Evolutionary conservation across 2,888 invertebrate genomes (phyloP), one percentile per base, ranked within the genome.

Genomic region (Oligia latruncula): DNA sequence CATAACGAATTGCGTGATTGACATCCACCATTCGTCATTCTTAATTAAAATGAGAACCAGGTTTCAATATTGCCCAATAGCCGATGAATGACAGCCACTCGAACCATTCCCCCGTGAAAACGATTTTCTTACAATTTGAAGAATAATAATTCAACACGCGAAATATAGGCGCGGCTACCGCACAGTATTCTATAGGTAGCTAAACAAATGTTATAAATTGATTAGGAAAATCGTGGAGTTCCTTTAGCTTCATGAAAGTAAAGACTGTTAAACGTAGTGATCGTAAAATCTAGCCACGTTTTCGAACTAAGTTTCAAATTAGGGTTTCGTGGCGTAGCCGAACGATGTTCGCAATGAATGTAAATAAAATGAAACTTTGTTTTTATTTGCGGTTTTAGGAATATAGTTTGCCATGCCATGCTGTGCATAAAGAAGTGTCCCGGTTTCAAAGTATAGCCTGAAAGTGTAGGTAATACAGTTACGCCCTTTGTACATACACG

Each of bases 21-120:
- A 92, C 93, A 92, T 88, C 89, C 86, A 83, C 91, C 93, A 93
- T 94, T 93, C 90, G 90, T 94, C 93, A 94, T 92, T 91, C 91
- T 90, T 92, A 93, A 93, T 93, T 93, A 92, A 91, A 92, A 91
- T 88, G 91, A 93, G 90, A 92, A 90, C 89, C 90, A 90, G 91
- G 85, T 91, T 93, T 89, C 89, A 90, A 90, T 92, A 92, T 91
- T 88, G 82, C 88, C 88, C 88, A 90, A 91, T 90, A 85, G 74
- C 72, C 89, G 89, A 82, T 88, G 85, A 91, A 91, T 89, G 88
- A 87, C 89, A 90, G 89, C 90, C 81, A 85, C 88, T 90, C 83
- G 85, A 87, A 88, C 85, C 86, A 86, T 85, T 89, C 80, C 79
- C 76, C 83, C 78, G 89, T 86, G 85, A 87, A 88, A 89, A 87